Percentiles rank a stretch among this genome's conserved stretches.
phyloP scores from a whole-genome alignment of 2,888 invertebrate genomes.

The Antheraea yamamai region DNA sequence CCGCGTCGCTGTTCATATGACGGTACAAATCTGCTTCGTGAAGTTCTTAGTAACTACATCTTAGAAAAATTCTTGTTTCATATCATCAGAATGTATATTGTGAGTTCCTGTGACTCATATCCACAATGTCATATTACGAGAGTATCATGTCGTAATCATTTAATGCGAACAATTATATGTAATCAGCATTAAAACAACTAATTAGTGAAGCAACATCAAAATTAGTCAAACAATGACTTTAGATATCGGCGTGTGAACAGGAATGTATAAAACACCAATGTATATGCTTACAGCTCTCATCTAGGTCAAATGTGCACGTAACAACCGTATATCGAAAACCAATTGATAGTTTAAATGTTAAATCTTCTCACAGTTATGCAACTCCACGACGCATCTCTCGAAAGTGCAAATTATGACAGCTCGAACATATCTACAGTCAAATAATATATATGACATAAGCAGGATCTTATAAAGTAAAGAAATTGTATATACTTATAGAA shows the following conservation, averaged over 20 bases:
- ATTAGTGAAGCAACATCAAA: constrained; percentile 11
- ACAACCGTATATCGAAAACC: constrained; percentile 46
- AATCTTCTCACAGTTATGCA: constrained; percentile 53
- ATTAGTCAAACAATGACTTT: not conserved
- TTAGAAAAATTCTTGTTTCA: constrained; percentile 39
- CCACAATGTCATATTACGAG: not conserved
- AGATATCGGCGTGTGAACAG: constrained; percentile 4
- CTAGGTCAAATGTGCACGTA: constrained; percentile 53
- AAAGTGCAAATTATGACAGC: constrained; percentile 44
- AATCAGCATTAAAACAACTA: not conserved
- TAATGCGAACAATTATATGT: not conserved
- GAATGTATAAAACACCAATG: not conserved
- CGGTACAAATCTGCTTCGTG: constrained; percentile 24
- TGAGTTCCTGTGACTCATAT: constrained; percentile 1
- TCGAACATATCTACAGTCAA: constrained; percentile 26
- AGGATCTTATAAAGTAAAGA: not conserved
- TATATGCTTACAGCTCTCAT: constrained; percentile 27
- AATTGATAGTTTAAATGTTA: constrained; percentile 57
- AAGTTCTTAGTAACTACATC: constrained; percentile 32
- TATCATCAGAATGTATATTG: constrained; percentile 8
- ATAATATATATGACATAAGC: constrained; percentile 5
- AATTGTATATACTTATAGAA: not conserved
- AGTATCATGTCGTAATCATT: not conserved
- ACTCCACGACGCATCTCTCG: constrained; percentile 45
- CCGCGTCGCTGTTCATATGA: constrained; percentile 37